phyloP scores from a whole-genome alignment of 1,140 invertebrate species.

The Ruditapes philippinarum region DNA sequence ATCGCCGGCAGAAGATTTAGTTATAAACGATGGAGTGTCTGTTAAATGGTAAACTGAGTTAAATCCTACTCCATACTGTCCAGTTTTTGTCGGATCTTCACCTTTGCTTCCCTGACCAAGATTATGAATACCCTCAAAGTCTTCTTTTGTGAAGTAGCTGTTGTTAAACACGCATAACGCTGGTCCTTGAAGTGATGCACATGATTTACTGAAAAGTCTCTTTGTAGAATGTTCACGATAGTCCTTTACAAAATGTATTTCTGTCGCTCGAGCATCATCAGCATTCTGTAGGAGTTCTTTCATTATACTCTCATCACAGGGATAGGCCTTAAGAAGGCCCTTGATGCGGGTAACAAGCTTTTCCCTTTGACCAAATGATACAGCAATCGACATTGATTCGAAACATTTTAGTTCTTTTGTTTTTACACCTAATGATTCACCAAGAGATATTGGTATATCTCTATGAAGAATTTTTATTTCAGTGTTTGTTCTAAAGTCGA shows the following conservation, averaged over 20 bases:
- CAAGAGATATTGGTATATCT: conserved; percentile 57
- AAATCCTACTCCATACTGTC: conserved; percentile 83
- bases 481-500: conserved; percentile 3
- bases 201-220: conserved; percentile 69
- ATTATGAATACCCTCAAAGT: conserved; percentile 81
- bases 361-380: conserved; percentile 80
- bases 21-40: conserved; percentile 81
- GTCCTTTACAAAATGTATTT: conserved; percentile 82
- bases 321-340: conserved; percentile 78
- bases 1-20: conserved; percentile 65
- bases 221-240: conserved; percentile 67
- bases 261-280: conserved; percentile 83
- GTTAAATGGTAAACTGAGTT: conserved; percentile 84
- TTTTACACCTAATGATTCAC: conserved; percentile 70
- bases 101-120: conserved; percentile 78
- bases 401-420: conserved; percentile 63
- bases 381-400: not conserved
- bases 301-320: conserved; percentile 74
- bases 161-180: conserved; percentile 82
- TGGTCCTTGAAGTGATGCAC: conserved; percentile 78
- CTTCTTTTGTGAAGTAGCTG: conserved; percentile 77
- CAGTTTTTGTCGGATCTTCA: conserved; percentile 75
- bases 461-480: conserved; percentile 66
- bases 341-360: conserved; percentile 77
- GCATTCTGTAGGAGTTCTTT: conserved; percentile 86